Base-by-base conservation (phyloP, 2,888 invertebrate species). In the Chymomyza procnemis region DNA sequence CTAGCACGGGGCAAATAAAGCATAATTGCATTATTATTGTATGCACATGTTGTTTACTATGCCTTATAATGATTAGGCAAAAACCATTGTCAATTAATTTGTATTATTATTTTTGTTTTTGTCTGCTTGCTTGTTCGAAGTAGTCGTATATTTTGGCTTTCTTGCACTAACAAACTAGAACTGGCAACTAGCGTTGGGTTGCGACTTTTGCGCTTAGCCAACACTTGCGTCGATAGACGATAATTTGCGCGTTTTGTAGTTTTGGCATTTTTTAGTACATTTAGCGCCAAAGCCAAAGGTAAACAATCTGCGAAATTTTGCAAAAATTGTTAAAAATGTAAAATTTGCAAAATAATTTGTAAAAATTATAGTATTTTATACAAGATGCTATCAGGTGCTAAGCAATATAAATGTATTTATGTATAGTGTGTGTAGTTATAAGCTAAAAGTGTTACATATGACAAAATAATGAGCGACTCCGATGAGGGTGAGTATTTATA, bases 391-490 rank as follows among this genome's bases (percentile, higher is more conserved):
- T 54, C 14, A 46, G 6, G 57, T 65, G 41, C 30, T 54, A 6
- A 21, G 16, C 22, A 64, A 46, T 6, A 34, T 21, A 19, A 48
- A 54, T 55, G 52, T 59, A 56, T 21, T 68, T 59, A 57, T 41
- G 34, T 41, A 41, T 41, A 41, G 34, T 41, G 9, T 41, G 34
- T 41, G 34, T 41, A 41, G 34, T 41, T 12, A 41, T 41, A 41
- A 41, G 34, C 3, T 41, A 41, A 41, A 41, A 41, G 19, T 58
- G 34, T 34, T 58, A 19, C 41, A 41, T 19, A 58, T 41, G 34
- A 14, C 3, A 58, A 65, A 12, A 63, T 66, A 64, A 85, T 86
- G 85, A 86, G 83, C 67, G 83, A 86, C 63, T 85, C 82, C 3
- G 85, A 85, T 54, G 85, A 86, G 73, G 85, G 85, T 86, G 61